Percentiles rank a stretch among this genome's conserved stretches.
Conservation (phyloP, 2,113 vertebrate species). For the Zosterops lateralis region DNA sequence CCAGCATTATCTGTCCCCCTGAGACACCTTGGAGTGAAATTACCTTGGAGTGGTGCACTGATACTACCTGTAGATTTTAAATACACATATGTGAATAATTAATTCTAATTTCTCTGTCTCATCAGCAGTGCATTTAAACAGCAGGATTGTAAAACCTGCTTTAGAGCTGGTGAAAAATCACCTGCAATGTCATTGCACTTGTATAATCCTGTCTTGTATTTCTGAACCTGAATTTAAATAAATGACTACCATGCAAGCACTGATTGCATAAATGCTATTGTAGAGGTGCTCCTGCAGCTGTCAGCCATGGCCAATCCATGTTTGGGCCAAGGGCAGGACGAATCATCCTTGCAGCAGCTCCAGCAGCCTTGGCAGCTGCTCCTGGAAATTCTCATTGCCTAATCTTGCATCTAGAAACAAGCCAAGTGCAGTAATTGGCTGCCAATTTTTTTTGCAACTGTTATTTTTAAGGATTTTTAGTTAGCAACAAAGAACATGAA, state of each 20-base stretch:
- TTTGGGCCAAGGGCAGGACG: not conserved
- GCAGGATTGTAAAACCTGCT: not conserved
- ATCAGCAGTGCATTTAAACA: not conserved
- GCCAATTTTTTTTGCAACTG: not conserved
- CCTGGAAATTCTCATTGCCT: not conserved
- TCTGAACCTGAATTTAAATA: not conserved
- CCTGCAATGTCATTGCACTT: not conserved
- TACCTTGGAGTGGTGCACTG: not conserved
- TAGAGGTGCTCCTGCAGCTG: not conserved
- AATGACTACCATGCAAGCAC: not conserved
- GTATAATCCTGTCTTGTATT: not conserved
- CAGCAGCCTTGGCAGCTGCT: not conserved
- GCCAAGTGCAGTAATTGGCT: not conserved
- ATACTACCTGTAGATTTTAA: not conserved
- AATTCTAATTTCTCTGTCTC: not conserved
- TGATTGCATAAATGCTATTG: not conserved
- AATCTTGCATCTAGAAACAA: not conserved
- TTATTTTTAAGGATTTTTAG: constrained; percentile 9
- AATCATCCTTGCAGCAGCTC: not conserved
- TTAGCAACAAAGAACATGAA: not conserved
- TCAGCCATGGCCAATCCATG: rapidly evolving
- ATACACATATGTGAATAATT: not conserved
- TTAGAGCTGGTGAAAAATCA: not conserved
- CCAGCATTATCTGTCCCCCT: not conserved
- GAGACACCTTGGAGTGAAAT: not conserved